These are phyloP conservation scores for Capreolus pygargus DNA, from an alignment of 2,113 vertebrate species.

Conservation along the genomic window DNA sequence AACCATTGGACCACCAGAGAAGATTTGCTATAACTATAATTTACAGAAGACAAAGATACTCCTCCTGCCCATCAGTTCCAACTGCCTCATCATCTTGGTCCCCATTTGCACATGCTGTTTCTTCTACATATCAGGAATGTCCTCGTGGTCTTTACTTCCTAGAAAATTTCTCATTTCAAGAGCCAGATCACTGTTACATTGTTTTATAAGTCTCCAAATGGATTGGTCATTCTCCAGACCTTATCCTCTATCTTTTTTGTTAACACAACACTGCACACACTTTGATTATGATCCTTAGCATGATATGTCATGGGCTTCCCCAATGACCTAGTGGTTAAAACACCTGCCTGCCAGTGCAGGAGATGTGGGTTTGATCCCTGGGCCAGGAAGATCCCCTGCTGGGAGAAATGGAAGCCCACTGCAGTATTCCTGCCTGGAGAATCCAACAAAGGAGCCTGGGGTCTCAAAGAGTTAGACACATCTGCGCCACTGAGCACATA, in stretches of 20 bases:
- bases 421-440: neutral
- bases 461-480: fast-evolving
- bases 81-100: too few relatives aligned
- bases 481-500: neutral
- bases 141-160: neutral
- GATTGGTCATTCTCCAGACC: neutral
- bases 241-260: neutral
- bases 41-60: neutral
- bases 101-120: neutral
- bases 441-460: neutral
- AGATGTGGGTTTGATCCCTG: neutral
- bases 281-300: neutral
- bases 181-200: neutral
- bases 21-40: neutral
- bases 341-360: neutral
- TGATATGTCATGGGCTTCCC: neutral
- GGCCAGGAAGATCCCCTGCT: neutral
- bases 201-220: neutral
- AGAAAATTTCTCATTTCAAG: neutral
- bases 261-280: neutral
- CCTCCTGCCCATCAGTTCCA: neutral
- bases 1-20: neutral
- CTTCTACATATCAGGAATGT: neutral
- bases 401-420: neutral
- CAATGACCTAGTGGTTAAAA: neutral